Evolutionary conservation across 2,113 vertebrate species (phyloP).

Genomic region (Tylochromis polylepis): DNA sequence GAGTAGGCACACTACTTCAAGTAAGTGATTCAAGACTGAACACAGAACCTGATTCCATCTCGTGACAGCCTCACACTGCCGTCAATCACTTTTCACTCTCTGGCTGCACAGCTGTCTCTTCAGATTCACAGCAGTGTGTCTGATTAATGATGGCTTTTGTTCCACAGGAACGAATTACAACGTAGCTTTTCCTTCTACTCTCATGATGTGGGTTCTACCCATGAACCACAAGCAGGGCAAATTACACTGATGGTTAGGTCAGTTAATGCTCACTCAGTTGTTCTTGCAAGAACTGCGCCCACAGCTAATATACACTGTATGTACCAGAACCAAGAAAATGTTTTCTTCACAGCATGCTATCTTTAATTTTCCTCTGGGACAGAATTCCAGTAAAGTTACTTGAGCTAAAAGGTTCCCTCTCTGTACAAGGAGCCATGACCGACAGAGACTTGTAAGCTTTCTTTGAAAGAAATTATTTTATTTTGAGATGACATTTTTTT

Average conservation of each 20-base stretch:
- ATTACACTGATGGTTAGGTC: neutral
- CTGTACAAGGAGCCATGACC: neutral
- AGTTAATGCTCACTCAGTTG: neutral
- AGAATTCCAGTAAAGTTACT: neutral
- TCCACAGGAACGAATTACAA: neutral
- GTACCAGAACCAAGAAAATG: neutral
- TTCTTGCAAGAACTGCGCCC: neutral
- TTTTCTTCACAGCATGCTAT: neutral
- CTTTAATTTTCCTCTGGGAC: neutral
- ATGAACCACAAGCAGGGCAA: neutral
- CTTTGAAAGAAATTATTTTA: neutral
- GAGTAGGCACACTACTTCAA: neutral
- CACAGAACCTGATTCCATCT: accelerated
- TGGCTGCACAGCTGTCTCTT: neutral
- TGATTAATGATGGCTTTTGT: slow-evolving; percentile 4
- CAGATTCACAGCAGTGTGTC: neutral
- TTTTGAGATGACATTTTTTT: neutral
- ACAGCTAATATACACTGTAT: neutral
- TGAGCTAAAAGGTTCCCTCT: neutral
- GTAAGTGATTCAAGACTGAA: neutral
- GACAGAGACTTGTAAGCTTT: neutral
- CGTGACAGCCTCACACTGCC: neutral
- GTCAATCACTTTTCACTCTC: neutral
- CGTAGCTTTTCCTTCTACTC: neutral
- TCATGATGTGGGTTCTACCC: neutral